Conservation (phyloP, 2,888 invertebrate genomes). For the Agriopis leucophaearia region DNA sequence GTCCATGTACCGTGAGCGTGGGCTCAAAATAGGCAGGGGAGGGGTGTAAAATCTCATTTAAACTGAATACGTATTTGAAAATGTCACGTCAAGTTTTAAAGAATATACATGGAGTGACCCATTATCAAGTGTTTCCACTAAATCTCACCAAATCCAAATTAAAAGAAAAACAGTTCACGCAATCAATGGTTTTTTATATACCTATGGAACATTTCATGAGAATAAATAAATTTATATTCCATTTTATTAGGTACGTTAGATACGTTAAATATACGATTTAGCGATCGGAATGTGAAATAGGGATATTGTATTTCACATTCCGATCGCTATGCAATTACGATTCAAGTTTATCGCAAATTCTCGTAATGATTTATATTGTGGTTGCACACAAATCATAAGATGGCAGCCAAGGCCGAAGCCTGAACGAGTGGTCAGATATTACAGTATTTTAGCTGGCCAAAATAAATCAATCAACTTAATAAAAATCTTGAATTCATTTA, state of each 20-base stretch:
- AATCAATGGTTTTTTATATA: too few relatives aligned
- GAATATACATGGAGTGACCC: too few relatives aligned
- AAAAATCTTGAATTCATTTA: neutral
- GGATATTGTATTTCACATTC: conserved; percentile 40
- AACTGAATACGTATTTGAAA: too few relatives aligned
- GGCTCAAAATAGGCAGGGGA: too few relatives aligned
- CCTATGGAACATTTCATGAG: too few relatives aligned
- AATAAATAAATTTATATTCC: neutral
- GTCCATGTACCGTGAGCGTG: too few relatives aligned
- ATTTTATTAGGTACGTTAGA: neutral
- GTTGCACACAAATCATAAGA: conserved; percentile 23
- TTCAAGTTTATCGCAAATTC: conserved; percentile 29
- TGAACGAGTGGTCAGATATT: conserved; percentile 17
- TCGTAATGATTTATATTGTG: conserved; percentile 17
- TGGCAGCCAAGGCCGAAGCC: conserved; percentile 22
- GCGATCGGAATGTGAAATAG: too few relatives aligned
- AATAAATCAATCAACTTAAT: conserved; percentile 7
- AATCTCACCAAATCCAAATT: too few relatives aligned
- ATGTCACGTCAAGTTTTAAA: too few relatives aligned
- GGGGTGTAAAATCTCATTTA: too few relatives aligned
- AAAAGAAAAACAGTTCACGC: too few relatives aligned
- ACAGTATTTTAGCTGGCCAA: conserved; percentile 1
- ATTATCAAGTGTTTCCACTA: too few relatives aligned
- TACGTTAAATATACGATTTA: conserved; percentile 42
- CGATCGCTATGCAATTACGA: conserved; percentile 35